Evolutionary conservation across 2,888 invertebrate genomes (phyloP).

Genomic region (Tachina lurida): DNA sequence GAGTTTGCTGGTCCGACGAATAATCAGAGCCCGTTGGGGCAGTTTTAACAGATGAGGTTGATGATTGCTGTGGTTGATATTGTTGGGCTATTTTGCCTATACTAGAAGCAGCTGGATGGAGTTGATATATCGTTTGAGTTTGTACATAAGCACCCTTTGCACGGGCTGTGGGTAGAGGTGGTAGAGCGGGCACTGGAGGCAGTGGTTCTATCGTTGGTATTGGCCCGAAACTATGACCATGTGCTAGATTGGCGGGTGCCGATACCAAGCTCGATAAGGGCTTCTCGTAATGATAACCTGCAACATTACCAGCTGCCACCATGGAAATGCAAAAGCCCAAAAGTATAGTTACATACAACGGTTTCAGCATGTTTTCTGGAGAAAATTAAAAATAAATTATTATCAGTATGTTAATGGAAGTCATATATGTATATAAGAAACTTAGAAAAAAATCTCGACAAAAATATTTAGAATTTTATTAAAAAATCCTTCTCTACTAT

Average conservation of each 20-base stretch:
- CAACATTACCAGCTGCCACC: conserved; percentile 43
- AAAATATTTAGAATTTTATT: too few relatives aligned
- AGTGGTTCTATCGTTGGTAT: conserved; percentile 77
- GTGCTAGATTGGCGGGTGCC: conserved; percentile 7
- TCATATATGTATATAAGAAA: too few relatives aligned
- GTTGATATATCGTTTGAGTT: conserved; percentile 61
- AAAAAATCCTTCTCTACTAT: too few relatives aligned
- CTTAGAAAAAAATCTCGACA: too few relatives aligned
- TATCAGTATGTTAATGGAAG: background rate
- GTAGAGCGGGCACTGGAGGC: conserved; percentile 79
- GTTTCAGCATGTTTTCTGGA: conserved; percentile 73
- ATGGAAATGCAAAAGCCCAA: background rate
- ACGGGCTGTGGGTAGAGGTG: conserved; percentile 77
- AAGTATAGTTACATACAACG: conserved; percentile 20
- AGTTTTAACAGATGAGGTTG: background rate
- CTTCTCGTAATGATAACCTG: conserved; percentile 78
- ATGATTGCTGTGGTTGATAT: conserved; percentile 44
- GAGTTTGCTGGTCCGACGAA: conserved; percentile 3
- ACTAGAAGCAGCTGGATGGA: conserved; percentile 66
- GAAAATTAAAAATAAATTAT: conserved; percentile 28
- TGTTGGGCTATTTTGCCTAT: conserved; percentile 57
- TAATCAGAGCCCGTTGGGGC: background rate
- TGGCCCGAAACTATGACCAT: conserved; percentile 76
- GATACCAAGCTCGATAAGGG: conserved; percentile 69
- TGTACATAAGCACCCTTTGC: conserved; percentile 56